Evolutionary conservation across 2,113 vertebrate species (phyloP), one percentile per base, ranked within the genome.

Genomic region (Ciconia maguari): DNA sequence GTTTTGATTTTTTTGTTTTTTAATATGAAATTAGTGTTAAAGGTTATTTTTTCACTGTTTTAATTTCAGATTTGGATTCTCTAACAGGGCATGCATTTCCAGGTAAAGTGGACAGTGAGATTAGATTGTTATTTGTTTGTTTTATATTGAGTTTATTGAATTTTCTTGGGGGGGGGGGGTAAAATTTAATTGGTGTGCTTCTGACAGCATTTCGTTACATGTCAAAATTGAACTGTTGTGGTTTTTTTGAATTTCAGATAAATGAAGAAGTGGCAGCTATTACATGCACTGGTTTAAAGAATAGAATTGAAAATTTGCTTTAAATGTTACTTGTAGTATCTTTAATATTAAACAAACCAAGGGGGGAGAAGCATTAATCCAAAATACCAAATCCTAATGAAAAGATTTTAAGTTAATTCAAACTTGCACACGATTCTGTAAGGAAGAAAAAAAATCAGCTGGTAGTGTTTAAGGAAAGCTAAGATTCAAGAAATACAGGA

Each of bases 31-130:
- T 54, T 93, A 94, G 62, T 96, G 85, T 96, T 97, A 94, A 97
- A 97, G 88, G 68, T 87, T 78, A 48, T 94, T 88, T 95, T 97
- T 96, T 96, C 78, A 95, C 55, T 97, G 95, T 96, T 97, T 96
- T 83, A 93, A 96, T 97, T 97, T 96, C 96, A 97, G 97, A 97
- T 97, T 97, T 97, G 97, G 96, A 97, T 97, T 97, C 97, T 97
- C 97, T 97, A 96, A 97, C 96, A 97, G 97, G 97, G 96, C 96
- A 97, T 97, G 96, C 95, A 95, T 97, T 97, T 94, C 94, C 93
- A 97, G 97, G 97, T 97, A 97, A 97, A 83, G 96, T 96, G 91
- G 58, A 85, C 79, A 95, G 97, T 83, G 95, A 97, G 96, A 91
- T 78, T 92, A 94, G 95, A 95, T 92, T 92, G 62, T 95, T 94